Conservation (phyloP, 2,888 invertebrate species). For the Himalopsyche anomala region DNA sequence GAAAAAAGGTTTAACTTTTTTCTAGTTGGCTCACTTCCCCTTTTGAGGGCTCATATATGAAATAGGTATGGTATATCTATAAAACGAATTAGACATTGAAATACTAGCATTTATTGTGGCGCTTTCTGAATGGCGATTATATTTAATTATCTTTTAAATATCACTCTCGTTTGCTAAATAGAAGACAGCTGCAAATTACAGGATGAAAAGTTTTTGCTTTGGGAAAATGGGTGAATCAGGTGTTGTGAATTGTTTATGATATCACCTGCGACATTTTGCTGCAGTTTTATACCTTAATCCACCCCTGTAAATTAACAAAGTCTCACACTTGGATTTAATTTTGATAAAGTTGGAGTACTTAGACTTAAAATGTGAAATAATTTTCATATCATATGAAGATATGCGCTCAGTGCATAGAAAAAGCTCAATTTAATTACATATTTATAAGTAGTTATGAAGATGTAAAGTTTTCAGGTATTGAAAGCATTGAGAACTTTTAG, state of each 20-base stretch:
- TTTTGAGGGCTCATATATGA: too few species aligned
- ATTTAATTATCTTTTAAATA: background rate
- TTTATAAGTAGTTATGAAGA: background rate
- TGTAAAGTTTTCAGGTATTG: too few species aligned
- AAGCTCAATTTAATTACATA: background rate
- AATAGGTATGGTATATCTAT: too few species aligned
- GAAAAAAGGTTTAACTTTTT: too few species aligned
- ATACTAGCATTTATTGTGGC: too few species aligned
- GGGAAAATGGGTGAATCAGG: constrained; percentile 33
- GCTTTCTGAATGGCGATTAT: too few species aligned
- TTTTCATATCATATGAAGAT: background rate
- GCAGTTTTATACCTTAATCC: constrained; percentile 41
- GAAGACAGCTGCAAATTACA: constrained; percentile 11
- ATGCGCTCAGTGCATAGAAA: background rate
- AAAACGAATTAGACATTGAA: too few species aligned
- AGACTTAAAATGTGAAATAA: constrained; percentile 36
- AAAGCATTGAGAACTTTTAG: too few species aligned
- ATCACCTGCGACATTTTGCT: constrained; percentile 39
- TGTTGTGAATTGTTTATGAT: constrained; percentile 42
- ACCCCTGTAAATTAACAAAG: constrained; percentile 32
- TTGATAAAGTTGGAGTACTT: constrained; percentile 1
- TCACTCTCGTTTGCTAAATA: background rate
- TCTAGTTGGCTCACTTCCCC: too few species aligned
- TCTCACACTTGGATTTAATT: constrained; percentile 37
- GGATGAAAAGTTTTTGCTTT: constrained; percentile 15